Evolutionary conservation across 2,888 invertebrate species (phyloP), one percentile per base, ranked within the genome.

Genomic region (Tholera decimalis): DNA sequence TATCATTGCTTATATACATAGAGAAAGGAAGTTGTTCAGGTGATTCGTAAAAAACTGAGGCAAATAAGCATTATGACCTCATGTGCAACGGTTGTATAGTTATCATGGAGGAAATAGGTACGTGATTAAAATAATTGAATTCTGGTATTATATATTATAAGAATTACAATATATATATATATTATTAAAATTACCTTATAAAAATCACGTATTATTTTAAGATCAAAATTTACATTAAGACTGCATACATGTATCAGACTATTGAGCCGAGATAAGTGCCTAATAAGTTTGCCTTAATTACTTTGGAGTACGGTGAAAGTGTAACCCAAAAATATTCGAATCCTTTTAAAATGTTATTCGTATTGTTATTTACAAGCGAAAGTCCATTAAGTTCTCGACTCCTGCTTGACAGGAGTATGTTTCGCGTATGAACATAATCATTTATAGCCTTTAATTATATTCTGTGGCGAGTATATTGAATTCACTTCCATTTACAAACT

Each of bases 401-500:
- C 43, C 35, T 66, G 49, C 70, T 65, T 69, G 65, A 69, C 79
- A 66, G 28, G 54, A 81, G 82, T 84, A 82, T 79, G 85, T 86
- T 88, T 82, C 84, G 82, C 81, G 83, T 85, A 83, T 80, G 83
- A 84, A 81, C 81, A 81, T 83, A 83, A 86, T 85, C 85, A 91
- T 91, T 91, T 89, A 92, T 91, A 85, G 81, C 75, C 80, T 80
- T 87, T 91, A 89, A 91, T 91, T 90, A 90, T 88, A 85, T 88
- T 87, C 82, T 76, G 60, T 79, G 75, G 64, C 67, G 71, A 77
- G 81, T 70, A 75, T 85, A 87, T 86, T 88, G 82, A 87, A 87
- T 88, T 87, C 80, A 80, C 79, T 80, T 69, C 24, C 51, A 9
- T 67, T 68, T 73, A 81, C 82, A 79, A 83, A 69, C 26, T 56